Evolutionary conservation across 2,797 vertebrate species (phyloP), one percentile per base, ranked within the genome.

Genomic region (Pygocentrus nattereri): DNA sequence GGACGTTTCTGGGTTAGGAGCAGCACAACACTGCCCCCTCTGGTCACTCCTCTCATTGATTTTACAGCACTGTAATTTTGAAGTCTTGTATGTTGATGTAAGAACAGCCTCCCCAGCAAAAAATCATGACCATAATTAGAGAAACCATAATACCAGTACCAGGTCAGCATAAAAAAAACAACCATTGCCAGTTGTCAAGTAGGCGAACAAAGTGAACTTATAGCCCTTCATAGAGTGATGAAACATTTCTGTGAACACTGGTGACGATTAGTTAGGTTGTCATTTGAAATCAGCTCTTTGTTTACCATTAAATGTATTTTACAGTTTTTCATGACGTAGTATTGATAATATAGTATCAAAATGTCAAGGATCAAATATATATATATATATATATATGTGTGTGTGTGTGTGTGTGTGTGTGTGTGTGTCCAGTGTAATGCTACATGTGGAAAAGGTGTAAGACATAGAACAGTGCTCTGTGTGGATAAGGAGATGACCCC

Each of bases 401-500:
- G 23, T 31, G 23, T 49, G 56, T 74, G 12, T 59, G n/a, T 47
- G 0, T 65, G 47, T 59, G 15, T 70, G 47, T 69, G 10, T 80
- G 52, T 79, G n/a, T 61, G 19, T 67, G 59, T 77, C 23, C 73
- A 98, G 98, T 99, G 98, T 84, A 96, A 93, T 0, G 56, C 85
- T 15, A 94, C 94, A 15, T 96, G 95, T 69, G 95, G 93, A 81
- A 91, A 91, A 70, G 96, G 93, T 25, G 78, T 92, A 83, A 92
- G 90, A 27, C 74, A 89, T 65, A 91, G 95, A 62, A 89, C 90
- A 31, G 94, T 97, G 75, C 88, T 84, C 27, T 99, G 97, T 87
- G 61, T 93, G 25, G 91, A 94, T 59, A 89, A 80, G 3, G 92
- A 87, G 5, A 88, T 84, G 74, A 85, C 87, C 0, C 88, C 93